phyloP scores from a whole-genome alignment of 2,888 invertebrate genomes.

The Plebejus melissa region DNA sequence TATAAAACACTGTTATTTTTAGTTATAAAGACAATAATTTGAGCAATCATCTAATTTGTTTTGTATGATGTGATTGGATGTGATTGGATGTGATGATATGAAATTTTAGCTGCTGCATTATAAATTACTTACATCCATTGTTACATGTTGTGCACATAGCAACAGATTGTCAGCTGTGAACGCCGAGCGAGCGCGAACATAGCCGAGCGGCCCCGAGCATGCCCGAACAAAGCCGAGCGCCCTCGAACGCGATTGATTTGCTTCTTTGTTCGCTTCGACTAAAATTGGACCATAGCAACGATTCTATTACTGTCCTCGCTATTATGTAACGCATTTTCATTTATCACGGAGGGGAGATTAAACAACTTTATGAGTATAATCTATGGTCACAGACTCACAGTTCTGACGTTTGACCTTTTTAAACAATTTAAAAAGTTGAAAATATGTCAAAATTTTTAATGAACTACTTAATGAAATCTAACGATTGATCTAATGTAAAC shows the following conservation, averaged over 20 bases:
- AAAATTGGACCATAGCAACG: constrained; percentile 30
- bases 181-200: constrained; percentile 46
- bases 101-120: background rate
- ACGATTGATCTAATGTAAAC: too few relatives aligned
- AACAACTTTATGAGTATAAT: too few relatives aligned
- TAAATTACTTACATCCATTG: background rate
- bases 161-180: constrained; percentile 68
- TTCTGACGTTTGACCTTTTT: too few relatives aligned
- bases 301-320: constrained; percentile 6
- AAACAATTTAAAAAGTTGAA: too few relatives aligned
- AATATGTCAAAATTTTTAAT: too few relatives aligned
- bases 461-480: too few relatives aligned
- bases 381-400: too few relatives aligned
- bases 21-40: background rate
- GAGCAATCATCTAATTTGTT: background rate
- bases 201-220: constrained; percentile 35
- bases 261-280: constrained; percentile 30
- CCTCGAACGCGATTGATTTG: constrained; percentile 47
- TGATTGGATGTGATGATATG: background rate
- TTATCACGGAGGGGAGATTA: background rate
- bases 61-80: background rate
- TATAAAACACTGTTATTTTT: background rate
- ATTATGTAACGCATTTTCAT: background rate
- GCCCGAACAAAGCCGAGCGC: constrained; percentile 44
- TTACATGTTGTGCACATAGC: constrained; percentile 58